A percentile compares a stretch with the other conserved stretches of the same genome.
These are phyloP conservation scores for Stenurella melanura DNA, from an alignment of 2,888 invertebrate genomes.

Conservation along the genomic window DNA sequence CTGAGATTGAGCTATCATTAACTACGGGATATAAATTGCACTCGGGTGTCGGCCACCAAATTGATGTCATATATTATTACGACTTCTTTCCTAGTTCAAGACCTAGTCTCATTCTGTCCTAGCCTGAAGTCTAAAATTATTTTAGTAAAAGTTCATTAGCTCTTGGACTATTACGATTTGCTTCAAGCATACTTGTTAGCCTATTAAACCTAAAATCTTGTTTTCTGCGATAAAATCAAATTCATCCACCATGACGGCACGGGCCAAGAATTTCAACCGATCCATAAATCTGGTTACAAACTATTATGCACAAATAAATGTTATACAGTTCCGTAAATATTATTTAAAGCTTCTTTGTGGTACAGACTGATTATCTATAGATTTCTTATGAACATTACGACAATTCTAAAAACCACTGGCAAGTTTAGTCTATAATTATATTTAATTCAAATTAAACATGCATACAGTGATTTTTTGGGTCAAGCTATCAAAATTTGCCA, in stretches of 20 bases:
- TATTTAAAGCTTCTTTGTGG: conserved; percentile 1
- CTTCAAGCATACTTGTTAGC: too few species aligned
- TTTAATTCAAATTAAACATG: conserved; percentile 7
- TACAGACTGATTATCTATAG: not conserved
- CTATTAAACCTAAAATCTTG: not conserved
- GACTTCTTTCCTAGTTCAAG: too few species aligned
- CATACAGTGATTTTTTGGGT: conserved; percentile 1
- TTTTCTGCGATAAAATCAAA: not conserved
- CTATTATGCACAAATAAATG: not conserved
- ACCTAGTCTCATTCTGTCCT: too few species aligned
- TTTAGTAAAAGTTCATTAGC: too few species aligned
- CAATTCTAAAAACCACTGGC: conserved; percentile 3
- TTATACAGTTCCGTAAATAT: not conserved
- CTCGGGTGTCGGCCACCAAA: too few species aligned
- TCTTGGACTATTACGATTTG: too few species aligned
- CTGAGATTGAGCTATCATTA: too few species aligned
- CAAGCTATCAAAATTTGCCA: conserved; percentile 7
- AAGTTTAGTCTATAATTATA: not conserved
- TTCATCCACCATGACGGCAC: not conserved
- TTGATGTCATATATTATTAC: too few species aligned
- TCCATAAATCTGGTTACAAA: not conserved
- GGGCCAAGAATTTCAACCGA: conserved; percentile 2
- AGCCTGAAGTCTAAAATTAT: too few species aligned
- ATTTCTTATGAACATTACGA: not conserved
- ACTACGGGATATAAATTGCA: too few species aligned